phyloP scores from a whole-genome alignment of 2,888 invertebrate species.

The Acanthosepion esculentum region DNA sequence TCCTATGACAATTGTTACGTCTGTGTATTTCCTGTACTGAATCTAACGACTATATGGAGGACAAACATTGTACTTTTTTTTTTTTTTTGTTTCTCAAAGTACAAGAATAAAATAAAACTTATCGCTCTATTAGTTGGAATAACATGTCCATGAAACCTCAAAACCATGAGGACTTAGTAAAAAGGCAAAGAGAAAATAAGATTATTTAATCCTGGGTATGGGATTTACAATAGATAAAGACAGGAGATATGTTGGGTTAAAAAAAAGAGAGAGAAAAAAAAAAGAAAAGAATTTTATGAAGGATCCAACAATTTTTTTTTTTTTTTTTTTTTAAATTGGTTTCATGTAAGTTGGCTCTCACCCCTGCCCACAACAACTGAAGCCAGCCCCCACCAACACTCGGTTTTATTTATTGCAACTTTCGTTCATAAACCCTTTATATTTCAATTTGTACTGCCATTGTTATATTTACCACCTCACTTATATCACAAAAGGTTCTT shows the following conservation, averaged over 20 bases:
- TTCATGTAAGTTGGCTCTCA: not conserved
- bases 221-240: not conserved
- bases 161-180: not conserved
- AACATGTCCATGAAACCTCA: not conserved
- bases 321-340: not conserved
- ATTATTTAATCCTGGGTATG: not conserved
- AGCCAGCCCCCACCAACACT: not conserved
- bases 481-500: not conserved
- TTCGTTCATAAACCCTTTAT: not conserved
- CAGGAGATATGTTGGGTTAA: not conserved
- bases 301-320: not conserved
- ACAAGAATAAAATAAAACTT: not conserved
- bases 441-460: not conserved
- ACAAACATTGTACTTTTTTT: not conserved
- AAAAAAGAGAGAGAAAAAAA: not conserved
- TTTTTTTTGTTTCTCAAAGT: not conserved
- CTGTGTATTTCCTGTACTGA: too few relatives aligned
- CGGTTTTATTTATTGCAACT: not conserved
- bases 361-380: not conserved
- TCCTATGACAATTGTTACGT: too few relatives aligned
- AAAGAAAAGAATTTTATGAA: not conserved
- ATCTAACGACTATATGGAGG: too few relatives aligned
- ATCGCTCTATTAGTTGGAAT: not conserved
- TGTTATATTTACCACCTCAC: not conserved
- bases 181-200: not conserved